A percentile compares a stretch with the other conserved stretches of the same genome.
phyloP scores from a whole-genome alignment of 2,888 invertebrate genomes.

The Microctonus aethiopoides region DNA sequence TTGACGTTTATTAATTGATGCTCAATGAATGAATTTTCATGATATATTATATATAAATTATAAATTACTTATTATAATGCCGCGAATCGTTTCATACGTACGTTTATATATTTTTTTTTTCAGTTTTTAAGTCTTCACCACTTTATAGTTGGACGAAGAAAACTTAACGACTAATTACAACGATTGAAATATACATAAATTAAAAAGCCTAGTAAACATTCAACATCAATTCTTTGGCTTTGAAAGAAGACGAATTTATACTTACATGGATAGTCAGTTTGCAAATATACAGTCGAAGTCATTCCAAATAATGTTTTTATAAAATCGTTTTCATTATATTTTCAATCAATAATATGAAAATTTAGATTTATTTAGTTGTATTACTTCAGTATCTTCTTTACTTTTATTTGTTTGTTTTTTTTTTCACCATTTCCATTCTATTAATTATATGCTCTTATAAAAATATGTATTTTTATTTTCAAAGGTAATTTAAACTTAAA shows the following conservation, averaged over 20 bases:
- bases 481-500: too few relatives aligned
- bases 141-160: not conserved
- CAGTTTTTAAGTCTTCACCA: not conserved
- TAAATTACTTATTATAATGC: not conserved
- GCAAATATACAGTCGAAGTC: not conserved
- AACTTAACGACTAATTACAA: not conserved
- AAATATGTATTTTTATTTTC: not conserved
- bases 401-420: too few relatives aligned
- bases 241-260: not conserved
- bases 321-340: not conserved
- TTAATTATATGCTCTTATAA: not conserved
- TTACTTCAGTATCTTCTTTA: not conserved
- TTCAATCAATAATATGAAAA: not conserved
- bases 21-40: not conserved
- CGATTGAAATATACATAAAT: not conserved
- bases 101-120: constrained; percentile 1
- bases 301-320: not conserved
- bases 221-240: not conserved
- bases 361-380: not conserved
- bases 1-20: not conserved
- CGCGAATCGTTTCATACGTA: not conserved
- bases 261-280: not conserved
- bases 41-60: not conserved
- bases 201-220: not conserved
- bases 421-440: not conserved